Evolutionary conservation across 2,797 vertebrate genomes (phyloP), one percentile per base, ranked within the genome.

Genomic region (Gambusia yucatana): DNA sequence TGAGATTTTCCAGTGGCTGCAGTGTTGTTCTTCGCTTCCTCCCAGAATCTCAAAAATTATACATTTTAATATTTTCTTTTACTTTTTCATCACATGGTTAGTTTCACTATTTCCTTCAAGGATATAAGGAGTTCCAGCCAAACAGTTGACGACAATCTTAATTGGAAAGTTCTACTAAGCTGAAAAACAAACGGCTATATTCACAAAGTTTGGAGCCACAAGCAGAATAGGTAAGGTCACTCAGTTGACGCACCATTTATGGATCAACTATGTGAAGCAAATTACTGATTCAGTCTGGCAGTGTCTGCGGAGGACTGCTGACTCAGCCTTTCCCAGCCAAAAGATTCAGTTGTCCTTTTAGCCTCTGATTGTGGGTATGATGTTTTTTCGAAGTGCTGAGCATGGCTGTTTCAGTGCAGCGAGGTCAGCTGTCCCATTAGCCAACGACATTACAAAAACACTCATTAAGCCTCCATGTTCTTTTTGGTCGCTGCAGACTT

Each of bases 371-470:
- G 88, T 90, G 83, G 78, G 82, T 86, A 86, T 82, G 88, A 76
- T 87, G 84, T 80, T 57, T 79, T 91, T 92, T 88, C 74, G 86
- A 87, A 92, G 83, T 87, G 91, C 92, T 93, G 92, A 89, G 84
- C 25, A n/a, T 16, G 48, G 84, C 85, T 73, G 81, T 90, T 93
- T 91, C 55, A 73, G 79, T 77, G 61, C 78, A 69, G 72, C 69
- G 82, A 80, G 90, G 92, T 94, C 90, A 91, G 88, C 90, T 91
- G 91, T 93, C 88, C 90, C 79, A 92, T 93, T 94, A 92, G 84
- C 88, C 72, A 73, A 80, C 81, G 76, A 91, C 89, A 89, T 91
- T 89, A 88, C 84, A 84, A 92, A 92, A 91, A 87, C 87, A 89
- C 85, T 89, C 89, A 92, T 93, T 90, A 92, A 87, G 91, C 86